Evolutionary conservation across 1,140 invertebrate species (phyloP).

Genomic region (Nebria ingens): DNA sequence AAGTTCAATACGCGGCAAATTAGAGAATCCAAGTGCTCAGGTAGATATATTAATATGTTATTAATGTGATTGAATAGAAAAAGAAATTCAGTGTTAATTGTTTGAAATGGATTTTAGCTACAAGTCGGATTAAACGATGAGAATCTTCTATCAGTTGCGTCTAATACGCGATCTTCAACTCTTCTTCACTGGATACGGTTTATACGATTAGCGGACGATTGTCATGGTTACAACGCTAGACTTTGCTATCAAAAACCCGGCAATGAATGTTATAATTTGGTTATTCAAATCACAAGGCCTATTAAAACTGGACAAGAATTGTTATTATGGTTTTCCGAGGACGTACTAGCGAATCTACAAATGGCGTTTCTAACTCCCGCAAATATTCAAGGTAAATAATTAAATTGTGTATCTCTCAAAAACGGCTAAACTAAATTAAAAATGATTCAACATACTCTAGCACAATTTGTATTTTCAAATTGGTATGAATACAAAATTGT

Average conservation of each 20-base stretch:
- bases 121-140: conserved; percentile 22
- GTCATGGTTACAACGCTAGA: conserved; percentile 54
- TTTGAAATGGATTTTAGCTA: conserved; percentile 25
- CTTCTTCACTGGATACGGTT: conserved; percentile 29
- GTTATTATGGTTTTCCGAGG: conserved; percentile 72
- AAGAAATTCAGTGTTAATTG: conserved; percentile 5
- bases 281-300: conserved; percentile 37
- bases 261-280: conserved; percentile 25
- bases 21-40: conserved; percentile 16
- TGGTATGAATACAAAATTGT: no score
- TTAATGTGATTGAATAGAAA: no score
- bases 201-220: conserved; percentile 51
- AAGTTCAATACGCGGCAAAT: background rate
- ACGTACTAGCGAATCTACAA: conserved; percentile 54
- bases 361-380: conserved; percentile 69
- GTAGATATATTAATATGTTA: no score
- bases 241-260: conserved; percentile 31
- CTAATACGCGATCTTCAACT: conserved; percentile 23
- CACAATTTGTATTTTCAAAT: no score
- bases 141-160: conserved; percentile 23
- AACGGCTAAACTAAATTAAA: no score
- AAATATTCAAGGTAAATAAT: conserved; percentile 65
- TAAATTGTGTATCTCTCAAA: no score
- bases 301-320: conserved; percentile 51
- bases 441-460: no score